Base-by-base conservation (phyloP, 2,888 invertebrate genomes). In the Ichneumoninae sp. region DNA sequence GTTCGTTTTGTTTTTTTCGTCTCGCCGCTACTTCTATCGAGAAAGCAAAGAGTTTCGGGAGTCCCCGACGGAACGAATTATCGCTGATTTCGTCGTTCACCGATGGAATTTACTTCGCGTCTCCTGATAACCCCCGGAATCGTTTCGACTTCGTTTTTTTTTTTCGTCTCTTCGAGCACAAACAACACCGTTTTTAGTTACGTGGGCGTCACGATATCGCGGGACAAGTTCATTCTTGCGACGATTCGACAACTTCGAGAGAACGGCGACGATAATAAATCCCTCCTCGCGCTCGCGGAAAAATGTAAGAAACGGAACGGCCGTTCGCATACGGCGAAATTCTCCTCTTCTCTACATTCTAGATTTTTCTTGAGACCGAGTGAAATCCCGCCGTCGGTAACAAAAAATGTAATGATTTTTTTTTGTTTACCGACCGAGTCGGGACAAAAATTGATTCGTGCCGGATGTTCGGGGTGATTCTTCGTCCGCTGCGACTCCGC, bases 171-270 rank as follows among this genome's bases (percentile, higher is more conserved):
- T n/a, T 22, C 22, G 68, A 22, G 44, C 44, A 16, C 44, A 44
- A 44, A 44, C 44, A 44, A 40, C n/a, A 13, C 19, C 7, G 36
- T 19, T 30, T 26, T 30, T 26, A 26, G 50, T n/a, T 50, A 13
- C n/a, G 10, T 19, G 50, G 13, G 6, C 19, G 36, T 22, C 71
- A 36, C 57, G 26, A 57, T 22, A 13, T 57, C 57, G 57, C 57
- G 13, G 57, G 26, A 22, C 54, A 71, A 71, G 71, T 71, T 71
- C 71, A 71, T 71, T 71, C 71, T 71, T 71, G 54, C 71, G 10
- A 57, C 22, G 22, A 54, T 57, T 57, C 26, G 26, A 10, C 57
- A 26, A 57, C 57, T 26, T 57, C 57, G 57, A 22, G 57, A 57
- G 26, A 26, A 57, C 57, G 19, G 26, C 57, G 57, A 57, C 57